phyloP scores from a whole-genome alignment of 2,113 vertebrate genomes.

The Chlorocebus sabaeus region DNA sequence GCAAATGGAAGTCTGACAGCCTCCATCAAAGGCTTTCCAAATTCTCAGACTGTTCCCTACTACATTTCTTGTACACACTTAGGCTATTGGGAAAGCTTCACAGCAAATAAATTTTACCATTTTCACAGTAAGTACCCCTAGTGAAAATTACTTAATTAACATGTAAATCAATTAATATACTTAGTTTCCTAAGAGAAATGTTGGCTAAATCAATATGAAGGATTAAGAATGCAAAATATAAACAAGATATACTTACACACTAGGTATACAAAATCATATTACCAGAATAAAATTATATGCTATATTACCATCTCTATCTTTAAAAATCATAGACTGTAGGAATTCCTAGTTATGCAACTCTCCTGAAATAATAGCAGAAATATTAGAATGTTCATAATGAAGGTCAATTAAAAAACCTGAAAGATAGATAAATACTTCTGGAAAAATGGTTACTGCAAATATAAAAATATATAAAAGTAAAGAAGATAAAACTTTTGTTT shows the following conservation, averaged over 20 bases:
- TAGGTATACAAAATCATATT: background rate
- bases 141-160: conserved; percentile 61
- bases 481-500: background rate
- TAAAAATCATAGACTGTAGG: conserved; percentile 23
- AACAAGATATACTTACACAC: conserved; percentile 6
- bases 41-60: conserved; percentile 20
- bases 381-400: background rate
- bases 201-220: conserved; percentile 25
- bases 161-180: conserved; percentile 63
- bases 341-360: background rate
- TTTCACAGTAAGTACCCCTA: conserved; percentile 35
- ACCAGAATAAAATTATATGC: background rate
- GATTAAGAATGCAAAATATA: conserved; percentile 24
- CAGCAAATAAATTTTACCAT: conserved; percentile 54
- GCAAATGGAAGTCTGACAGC: conserved; percentile 19
- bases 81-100: conserved; percentile 40
- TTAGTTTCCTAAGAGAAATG: conserved; percentile 40
- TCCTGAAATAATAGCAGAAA: background rate
- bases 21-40: conserved; percentile 18
- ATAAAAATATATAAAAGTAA: background rate
- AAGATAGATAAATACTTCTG: background rate
- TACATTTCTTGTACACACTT: background rate
- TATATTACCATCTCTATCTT: background rate
- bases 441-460: background rate
- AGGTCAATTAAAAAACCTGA: background rate